Evolutionary conservation across 2,888 invertebrate species (phyloP), one percentile per base, ranked within the genome.

Genomic region (Auanema freiburgensis): DNA sequence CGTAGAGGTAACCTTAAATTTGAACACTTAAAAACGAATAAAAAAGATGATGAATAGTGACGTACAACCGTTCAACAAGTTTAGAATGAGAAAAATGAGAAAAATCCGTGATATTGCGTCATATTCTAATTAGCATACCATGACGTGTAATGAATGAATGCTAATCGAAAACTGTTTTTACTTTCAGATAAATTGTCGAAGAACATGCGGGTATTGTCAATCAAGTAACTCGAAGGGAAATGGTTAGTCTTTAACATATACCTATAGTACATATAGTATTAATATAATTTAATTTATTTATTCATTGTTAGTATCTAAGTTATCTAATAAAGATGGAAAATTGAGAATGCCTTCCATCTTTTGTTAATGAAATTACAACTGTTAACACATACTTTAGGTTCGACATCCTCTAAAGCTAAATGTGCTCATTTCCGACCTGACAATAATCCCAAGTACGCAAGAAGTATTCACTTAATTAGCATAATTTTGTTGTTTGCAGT

Each of bases 151-250:
- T 11, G 14, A 43, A 43, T 12, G 43, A 43, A 43, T 12, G 16
- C 3, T 46, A 21, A 46, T 46, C 10, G 46, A 46, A 46, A 46
- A 46, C 3, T 46, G 21, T 5, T 46, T 21, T 46, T 16, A 10
- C 43, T 10, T 51, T n/a, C 24, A 60, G 60, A 44, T 42, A 14
- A 60, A 60, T 44, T 60, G 60, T 33, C 60, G 54, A 23, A 41
- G 60, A n/a, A 60, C 60, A 10, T 60, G 60, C 24, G 60, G 60
- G n/a, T 46, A 46, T 46, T 60, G 60, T 25, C 21, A 33, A 23
- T n/a, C 23, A 18, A 23, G 51, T 21, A 46, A 21, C 10, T 21
- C 21, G 21, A 51, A 33, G n/a, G n/a, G 44, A 16, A 52, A 21
- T 21, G 49, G 46, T 46, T 46, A 46, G 46, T 46, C 46, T 18